phyloP scores from a whole-genome alignment of 2,797 vertebrate species.

The Streptopelia turtur region DNA sequence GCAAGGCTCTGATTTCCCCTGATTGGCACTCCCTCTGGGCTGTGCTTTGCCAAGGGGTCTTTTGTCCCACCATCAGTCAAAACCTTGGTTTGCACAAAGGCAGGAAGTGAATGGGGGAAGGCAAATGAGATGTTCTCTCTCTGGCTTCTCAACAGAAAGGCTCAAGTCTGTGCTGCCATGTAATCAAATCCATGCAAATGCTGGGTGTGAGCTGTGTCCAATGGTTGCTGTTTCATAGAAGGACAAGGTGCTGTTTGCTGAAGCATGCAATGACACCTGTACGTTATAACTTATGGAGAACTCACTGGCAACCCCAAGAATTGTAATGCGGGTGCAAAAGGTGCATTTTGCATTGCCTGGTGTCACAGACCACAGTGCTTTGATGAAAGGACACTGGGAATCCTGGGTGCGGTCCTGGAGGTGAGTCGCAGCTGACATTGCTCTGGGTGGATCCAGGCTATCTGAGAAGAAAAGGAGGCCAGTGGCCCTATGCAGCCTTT shows the following conservation, averaged over 20 bases:
- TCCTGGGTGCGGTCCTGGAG: background rate
- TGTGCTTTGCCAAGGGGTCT: background rate
- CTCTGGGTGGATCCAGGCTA: background rate
- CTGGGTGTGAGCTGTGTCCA: background rate
- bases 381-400: background rate
- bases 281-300: background rate
- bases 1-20: background rate
- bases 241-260: background rate
- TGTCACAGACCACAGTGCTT: background rate
- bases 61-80: background rate
- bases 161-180: background rate
- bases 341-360: background rate
- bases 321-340: background rate
- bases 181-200: conserved; percentile 69
- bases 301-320: background rate
- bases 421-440: accelerated
- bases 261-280: background rate
- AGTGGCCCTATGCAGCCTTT: background rate
- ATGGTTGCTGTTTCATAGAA: background rate
- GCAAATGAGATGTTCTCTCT: conserved; percentile 50
- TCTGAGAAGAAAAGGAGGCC: background rate
- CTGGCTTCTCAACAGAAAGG: background rate
- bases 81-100: conserved; percentile 24
- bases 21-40: background rate
- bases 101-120: conserved; percentile 16